phyloP scores from a whole-genome alignment of 2,113 vertebrate species.

The Pluvialis apricaria region DNA sequence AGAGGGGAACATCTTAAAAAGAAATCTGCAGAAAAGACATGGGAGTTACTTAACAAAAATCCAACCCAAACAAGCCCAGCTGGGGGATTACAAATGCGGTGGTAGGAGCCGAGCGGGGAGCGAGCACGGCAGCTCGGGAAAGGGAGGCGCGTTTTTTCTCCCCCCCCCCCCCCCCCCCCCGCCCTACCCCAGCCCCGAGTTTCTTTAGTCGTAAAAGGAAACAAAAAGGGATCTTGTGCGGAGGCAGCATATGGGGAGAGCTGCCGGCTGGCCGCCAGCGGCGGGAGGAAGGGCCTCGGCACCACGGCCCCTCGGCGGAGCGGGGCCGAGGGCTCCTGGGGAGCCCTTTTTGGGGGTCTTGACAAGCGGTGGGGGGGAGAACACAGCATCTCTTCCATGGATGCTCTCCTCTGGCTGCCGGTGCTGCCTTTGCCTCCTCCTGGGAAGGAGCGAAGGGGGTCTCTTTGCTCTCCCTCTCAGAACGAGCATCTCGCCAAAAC shows the following conservation, averaged over 20 bases:
- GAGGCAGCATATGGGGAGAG: slow-evolving; percentile 28
- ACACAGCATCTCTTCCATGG: not conserved
- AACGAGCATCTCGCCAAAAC: not conserved
- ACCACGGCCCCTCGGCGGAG: not conserved
- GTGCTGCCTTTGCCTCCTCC: not conserved
- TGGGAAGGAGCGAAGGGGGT: fast-evolving
- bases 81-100: slow-evolving; percentile 16
- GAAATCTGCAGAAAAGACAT: slow-evolving; percentile 53
- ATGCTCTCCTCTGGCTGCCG: not conserved
- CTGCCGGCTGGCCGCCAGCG: slow-evolving; percentile 27
- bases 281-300: not conserved
- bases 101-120: not conserved
- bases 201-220: slow-evolving; percentile 50
- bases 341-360: not conserved
- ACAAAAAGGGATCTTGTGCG: slow-evolving; percentile 52
- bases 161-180: not conserved
- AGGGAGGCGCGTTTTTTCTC: not conserved
- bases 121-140: not conserved
- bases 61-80: slow-evolving; percentile 59
- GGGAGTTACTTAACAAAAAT: slow-evolving; percentile 50
- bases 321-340: not conserved
- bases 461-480: not conserved
- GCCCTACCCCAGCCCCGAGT: not conserved
- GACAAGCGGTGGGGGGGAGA: fast-evolving
- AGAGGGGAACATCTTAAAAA: slow-evolving; percentile 48